phyloP scores from a whole-genome alignment of 35 echinoderm and acorn worm genomes.

The Ophiothrix spiculata region DNA sequence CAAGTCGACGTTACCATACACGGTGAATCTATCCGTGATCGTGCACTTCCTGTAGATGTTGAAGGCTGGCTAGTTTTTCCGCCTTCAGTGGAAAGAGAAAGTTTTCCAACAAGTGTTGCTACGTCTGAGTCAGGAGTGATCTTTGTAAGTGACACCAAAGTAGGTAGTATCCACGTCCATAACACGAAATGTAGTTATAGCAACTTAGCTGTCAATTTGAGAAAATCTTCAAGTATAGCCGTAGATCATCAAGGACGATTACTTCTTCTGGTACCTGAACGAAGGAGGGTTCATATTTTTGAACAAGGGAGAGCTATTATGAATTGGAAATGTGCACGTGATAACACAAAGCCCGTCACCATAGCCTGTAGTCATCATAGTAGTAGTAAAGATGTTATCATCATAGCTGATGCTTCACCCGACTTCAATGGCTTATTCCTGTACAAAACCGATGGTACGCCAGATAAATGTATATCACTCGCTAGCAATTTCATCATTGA shows the following conservation, averaged over 20 bases:
- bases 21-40: background rate
- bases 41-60: background rate
- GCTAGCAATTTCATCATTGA: background rate
- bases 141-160: background rate
- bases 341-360: background rate
- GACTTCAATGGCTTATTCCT: background rate
- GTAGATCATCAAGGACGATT: background rate
- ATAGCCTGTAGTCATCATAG: background rate
- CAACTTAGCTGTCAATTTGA: background rate
- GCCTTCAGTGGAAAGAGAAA: background rate
- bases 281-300: background rate
- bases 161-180: background rate
- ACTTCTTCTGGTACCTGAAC: background rate
- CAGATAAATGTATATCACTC: background rate
- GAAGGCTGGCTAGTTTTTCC: background rate
- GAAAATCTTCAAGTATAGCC: background rate
- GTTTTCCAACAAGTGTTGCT: background rate
- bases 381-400: background rate
- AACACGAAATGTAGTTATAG: background rate
- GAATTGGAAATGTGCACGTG: background rate
- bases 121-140: background rate
- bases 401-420: background rate
- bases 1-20: background rate
- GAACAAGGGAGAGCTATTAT: background rate
- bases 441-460: background rate